Evolutionary conservation across 1,140 invertebrate genomes (phyloP).

Genomic region (Pachypsylla venusta): DNA sequence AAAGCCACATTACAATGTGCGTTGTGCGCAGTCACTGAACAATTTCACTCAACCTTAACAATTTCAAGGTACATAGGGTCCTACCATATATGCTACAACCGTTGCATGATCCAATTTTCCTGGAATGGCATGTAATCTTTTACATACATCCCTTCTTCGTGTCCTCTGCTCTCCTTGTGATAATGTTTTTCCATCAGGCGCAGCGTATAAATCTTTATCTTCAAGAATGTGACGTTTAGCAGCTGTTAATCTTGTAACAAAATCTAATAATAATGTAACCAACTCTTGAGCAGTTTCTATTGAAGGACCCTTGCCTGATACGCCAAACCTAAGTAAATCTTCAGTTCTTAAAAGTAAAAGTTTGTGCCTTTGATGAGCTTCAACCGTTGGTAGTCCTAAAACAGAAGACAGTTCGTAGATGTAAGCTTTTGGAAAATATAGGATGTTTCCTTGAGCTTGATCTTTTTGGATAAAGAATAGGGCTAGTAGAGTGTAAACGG

Average conservation of each 20-base stretch:
- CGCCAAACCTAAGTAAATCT: constrained; percentile 58
- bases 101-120: constrained; percentile 90
- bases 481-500: too few species aligned
- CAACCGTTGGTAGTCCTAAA: constrained; percentile 55
- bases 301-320: constrained; percentile 42
- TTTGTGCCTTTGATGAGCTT: constrained; percentile 65
- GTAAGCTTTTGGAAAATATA: too few species aligned
- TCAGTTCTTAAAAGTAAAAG: constrained; percentile 63
- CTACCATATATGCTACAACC: constrained; percentile 65
- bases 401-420: too few species aligned
- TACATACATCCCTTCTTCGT: constrained; percentile 49
- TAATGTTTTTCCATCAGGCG: constrained; percentile 37
- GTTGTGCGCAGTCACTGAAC: too few species aligned
- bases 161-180: constrained; percentile 45
- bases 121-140: constrained; percentile 58
- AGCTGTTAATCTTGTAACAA: constrained; percentile 56
- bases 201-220: constrained; percentile 61
- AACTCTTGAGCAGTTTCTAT: constrained; percentile 42
- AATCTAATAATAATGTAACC: constrained; percentile 60
- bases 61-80: too few species aligned
- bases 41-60: too few species aligned
- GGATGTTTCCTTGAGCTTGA: too few species aligned
- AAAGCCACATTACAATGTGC: too few species aligned
- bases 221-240: constrained; percentile 65
- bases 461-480: too few species aligned